Percentiles rank a stretch among this genome's conserved stretches.
phyloP scores from a whole-genome alignment of 1,140 invertebrate species.

The Pristionchus pacificus region DNA sequence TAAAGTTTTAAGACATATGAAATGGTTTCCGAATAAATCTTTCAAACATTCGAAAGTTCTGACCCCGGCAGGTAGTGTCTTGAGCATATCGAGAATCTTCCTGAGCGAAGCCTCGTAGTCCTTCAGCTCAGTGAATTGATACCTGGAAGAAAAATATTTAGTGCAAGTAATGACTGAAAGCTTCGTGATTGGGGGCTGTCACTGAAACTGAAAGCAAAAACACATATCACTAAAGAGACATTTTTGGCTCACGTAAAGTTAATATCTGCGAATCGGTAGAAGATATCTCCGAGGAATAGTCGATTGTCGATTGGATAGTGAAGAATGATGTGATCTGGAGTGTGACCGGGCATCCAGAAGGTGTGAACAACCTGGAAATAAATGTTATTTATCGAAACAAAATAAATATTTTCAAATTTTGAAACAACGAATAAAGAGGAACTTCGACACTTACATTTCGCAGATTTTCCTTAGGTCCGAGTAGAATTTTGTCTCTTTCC shows the following conservation, averaged over 20 bases:
- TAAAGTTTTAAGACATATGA: no score
- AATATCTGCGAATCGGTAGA: conserved; percentile 42
- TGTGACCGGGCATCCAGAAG: conserved; percentile 37
- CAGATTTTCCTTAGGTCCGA: conserved; percentile 28
- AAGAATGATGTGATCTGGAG: conserved; percentile 35
- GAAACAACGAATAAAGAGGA: neutral
- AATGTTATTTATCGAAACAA: neutral
- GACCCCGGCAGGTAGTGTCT: conserved; percentile 15
- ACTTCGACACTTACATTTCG: conserved; percentile 9
- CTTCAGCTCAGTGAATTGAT: conserved; percentile 33
- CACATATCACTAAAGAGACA: no score
- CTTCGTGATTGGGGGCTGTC: no score
- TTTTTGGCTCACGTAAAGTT: conserved; percentile 34
- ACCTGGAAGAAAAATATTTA: no score
- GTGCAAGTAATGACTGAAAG: no score
- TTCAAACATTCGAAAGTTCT: no score
- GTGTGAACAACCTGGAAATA: conserved; percentile 20
- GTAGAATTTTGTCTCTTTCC: conserved; percentile 32
- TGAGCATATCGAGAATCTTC: conserved; percentile 26
- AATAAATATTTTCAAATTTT: neutral
- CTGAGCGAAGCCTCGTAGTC: conserved; percentile 29
- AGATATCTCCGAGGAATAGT: conserved; percentile 39
- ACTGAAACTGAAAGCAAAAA: no score
- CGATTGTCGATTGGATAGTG: conserved; percentile 33
- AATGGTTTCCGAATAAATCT: no score